A percentile compares a stretch with the other conserved stretches of the same genome.
phyloP scores from a whole-genome alignment of 2,113 vertebrate species.

The Dromiciops gliroides region DNA sequence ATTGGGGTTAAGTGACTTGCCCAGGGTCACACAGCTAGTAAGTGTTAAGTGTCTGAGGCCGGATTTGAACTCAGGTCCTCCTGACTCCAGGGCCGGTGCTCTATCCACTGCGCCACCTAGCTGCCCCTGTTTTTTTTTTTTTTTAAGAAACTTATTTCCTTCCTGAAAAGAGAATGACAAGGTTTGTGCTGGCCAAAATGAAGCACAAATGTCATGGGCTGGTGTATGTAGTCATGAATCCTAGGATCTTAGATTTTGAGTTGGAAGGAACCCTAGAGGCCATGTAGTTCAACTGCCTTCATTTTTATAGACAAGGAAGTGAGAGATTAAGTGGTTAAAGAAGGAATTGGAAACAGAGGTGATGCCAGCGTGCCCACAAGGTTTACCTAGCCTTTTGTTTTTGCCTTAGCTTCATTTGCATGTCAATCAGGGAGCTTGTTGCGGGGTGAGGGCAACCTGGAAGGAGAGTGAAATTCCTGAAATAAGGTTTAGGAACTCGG shows the following conservation, averaged over 20 bases:
- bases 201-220: background rate
- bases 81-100: too few relatives aligned
- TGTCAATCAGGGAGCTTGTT: background rate
- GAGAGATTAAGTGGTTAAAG: background rate
- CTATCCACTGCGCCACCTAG: too few relatives aligned
- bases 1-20: too few relatives aligned
- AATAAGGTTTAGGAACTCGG: background rate
- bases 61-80: too few relatives aligned
- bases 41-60: too few relatives aligned
- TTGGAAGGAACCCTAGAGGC: background rate
- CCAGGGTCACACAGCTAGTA: too few relatives aligned
- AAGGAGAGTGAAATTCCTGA: background rate
- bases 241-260: background rate
- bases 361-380: background rate
- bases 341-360: background rate
- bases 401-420: too few relatives aligned
- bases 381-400: too few relatives aligned
- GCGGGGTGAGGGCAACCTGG: background rate
- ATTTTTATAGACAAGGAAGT: background rate
- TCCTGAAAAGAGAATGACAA: background rate
- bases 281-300: background rate
- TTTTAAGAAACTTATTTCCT: background rate
- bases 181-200: background rate
- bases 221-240: background rate
- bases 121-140: too few relatives aligned